Conservation (phyloP, 2,797 vertebrate genomes). For the Odontamblyopus rebecca region DNA sequence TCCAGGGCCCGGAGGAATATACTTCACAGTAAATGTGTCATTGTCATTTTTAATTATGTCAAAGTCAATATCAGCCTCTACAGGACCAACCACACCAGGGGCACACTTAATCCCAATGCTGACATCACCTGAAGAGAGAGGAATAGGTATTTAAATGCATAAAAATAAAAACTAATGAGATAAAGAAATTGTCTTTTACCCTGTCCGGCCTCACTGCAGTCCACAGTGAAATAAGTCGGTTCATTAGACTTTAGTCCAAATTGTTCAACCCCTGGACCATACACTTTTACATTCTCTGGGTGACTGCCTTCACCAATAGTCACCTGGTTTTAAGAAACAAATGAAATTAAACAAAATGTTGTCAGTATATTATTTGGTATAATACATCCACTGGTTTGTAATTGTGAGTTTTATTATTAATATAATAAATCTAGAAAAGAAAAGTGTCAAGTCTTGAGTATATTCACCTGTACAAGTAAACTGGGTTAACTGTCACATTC, state of each 20-base stretch:
- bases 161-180: not conserved
- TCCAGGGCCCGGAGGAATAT: slow-evolving; percentile 88
- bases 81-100: slow-evolving; percentile 88
- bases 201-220: slow-evolving; percentile 92
- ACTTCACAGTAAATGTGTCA: slow-evolving; percentile 97
- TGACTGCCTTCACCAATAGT: slow-evolving; percentile 90
- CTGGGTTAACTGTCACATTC: no score
- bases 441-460: not conserved
- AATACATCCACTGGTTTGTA: not conserved
- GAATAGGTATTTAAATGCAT: not conserved
- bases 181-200: slow-evolving; percentile 68
- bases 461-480: not conserved
- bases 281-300: slow-evolving; percentile 90
- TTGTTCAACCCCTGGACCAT: slow-evolving; percentile 94
- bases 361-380: not conserved
- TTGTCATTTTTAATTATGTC: slow-evolving; percentile 99
- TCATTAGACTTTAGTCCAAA: slow-evolving; percentile 92
- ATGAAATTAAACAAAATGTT: not conserved
- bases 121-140: slow-evolving; percentile 82
- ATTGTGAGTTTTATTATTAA: not conserved
- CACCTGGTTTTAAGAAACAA: slow-evolving; percentile 78
- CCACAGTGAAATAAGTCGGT: slow-evolving; percentile 96
- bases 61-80: slow-evolving; percentile 94
- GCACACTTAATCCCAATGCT: slow-evolving; percentile 97
- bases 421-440: not conserved